Base-by-base conservation (phyloP, 2,888 invertebrate species). In the Andrena chrysosceles region DNA sequence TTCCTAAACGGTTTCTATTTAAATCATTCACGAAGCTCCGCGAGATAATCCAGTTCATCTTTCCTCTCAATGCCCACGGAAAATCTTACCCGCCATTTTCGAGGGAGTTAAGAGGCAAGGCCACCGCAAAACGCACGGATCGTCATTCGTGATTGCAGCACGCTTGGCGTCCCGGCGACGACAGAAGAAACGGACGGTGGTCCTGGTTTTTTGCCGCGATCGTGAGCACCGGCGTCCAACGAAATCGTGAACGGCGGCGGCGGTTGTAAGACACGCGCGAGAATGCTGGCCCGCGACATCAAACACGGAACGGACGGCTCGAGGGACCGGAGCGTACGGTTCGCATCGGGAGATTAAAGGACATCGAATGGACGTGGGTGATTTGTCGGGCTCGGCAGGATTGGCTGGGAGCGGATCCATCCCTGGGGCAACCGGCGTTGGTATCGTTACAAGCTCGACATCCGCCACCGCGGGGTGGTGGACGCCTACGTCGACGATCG, bases 361-460 rank as follows among this genome's bases (percentile, higher is more conserved):
- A 83, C 90, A 87, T 90, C 93, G 93, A 89, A 93, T 93, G 93
- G 93, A 93, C 91, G 91, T 93, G 89, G 92, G 92, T 84, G 92
- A 92, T 87, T 85, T 90, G 85, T 87, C 91, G 85, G 90, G 89
- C 86, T 87, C 88, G 78, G 90, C 86, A 83, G 91, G 89, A 87
- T 89, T 90, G 90, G 90, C 91, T 87, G 90, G 92, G 87, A 90
- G 90, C 88, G 91, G 91, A 88, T 89, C 92, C 89, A 92, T 92
- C 89, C 91, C 90, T 88, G 91, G 89, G 86, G 89, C 90, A 85
- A 89, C 92, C 87, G 89, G 91, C 87, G 89, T 90, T 87, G 91
- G 91, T 86, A 85, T 90, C 85, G 89, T 89, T 76, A 88, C 87
- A 74, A 89, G 85, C 74, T 87, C 89, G 79, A 89, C 86, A 67